Evolutionary conservation across 2,888 invertebrate species (phyloP).

Genomic region (Silvanus unidentatus): DNA sequence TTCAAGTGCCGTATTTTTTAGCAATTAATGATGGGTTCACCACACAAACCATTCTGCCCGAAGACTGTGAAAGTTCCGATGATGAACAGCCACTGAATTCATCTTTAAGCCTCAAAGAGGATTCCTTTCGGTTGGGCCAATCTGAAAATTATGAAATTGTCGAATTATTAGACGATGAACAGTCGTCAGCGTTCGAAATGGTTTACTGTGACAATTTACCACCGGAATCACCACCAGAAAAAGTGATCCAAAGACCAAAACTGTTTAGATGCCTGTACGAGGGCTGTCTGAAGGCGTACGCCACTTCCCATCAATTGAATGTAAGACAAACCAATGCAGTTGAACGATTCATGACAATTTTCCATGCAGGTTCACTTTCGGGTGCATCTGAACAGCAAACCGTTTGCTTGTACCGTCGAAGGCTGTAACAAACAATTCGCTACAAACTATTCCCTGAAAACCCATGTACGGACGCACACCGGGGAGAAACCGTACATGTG

Average conservation of each 20-base stretch:
- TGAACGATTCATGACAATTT: background rate
- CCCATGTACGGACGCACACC: constrained; percentile 52
- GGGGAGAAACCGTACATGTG: constrained; percentile 46
- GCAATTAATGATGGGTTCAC: too few species aligned
- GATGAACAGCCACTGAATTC: too few species aligned
- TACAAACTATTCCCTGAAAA: constrained; percentile 48
- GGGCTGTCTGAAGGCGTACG: background rate
- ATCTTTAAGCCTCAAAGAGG: background rate
- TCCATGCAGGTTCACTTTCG: constrained; percentile 49
- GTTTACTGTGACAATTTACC: background rate
- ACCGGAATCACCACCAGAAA: too few species aligned
- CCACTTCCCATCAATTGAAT: background rate
- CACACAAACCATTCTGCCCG: too few species aligned
- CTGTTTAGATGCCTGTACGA: background rate
- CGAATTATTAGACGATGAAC: background rate
- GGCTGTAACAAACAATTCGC: constrained; percentile 51
- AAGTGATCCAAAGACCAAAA: background rate
- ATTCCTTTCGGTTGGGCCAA: too few species aligned
- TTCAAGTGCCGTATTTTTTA: background rate
- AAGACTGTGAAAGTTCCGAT: too few species aligned
- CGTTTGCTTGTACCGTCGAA: constrained; percentile 47
- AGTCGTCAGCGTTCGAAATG: background rate
- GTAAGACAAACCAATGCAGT: background rate
- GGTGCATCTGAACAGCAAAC: constrained; percentile 49
- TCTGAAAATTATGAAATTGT: background rate